Base-by-base conservation (phyloP, 2,797 vertebrate genomes). In the Micropoecilia bifurca region DNA sequence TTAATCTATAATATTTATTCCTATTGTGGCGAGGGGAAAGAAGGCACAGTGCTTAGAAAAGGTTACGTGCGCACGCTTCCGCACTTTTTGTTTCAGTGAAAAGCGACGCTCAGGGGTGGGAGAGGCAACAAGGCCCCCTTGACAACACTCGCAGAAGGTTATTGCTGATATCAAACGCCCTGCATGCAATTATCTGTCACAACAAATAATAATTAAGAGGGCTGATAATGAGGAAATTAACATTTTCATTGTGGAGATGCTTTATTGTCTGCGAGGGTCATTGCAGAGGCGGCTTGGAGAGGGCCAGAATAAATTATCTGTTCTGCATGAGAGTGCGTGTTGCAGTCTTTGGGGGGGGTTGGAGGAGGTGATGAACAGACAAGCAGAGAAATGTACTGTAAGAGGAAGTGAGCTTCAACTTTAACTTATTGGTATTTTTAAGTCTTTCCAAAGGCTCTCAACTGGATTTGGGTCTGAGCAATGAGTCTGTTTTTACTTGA, bases 1-100 rank as follows among this genome's bases (percentile, higher is more conserved):
- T 99, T 98, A 98, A 99, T 99, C 97, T 99, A 97, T 98, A 99
- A 98, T 98, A 99, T 99, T 99, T 98, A 97, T 97, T 97, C 96
- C 97, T 97, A 97, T 97, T 97, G 96, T 97, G 96, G 94, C 91
- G 95, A 95, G 96, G 94, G 87, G 93, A 96, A 96, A 96, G 94
- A 86, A 97, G 96, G 95, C 94, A 93, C 96, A 88, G 96, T 96
- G 85, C 89, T 90, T 36, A 85, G 88, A 90, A 97, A 98, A 98
- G 97, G 97, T 97, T 97, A 97, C 94, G 87, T 88, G 96, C 95
- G 95, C 96, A 96, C 96, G 94, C 95, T 96, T 95, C 95, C 94
- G 92, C 93, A 94, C 95, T 96, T 96, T 98, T 97, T 96, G 97
- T 98, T 96, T 97, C 96, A 88, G 96, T 97, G 91, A 92, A 97